Evolutionary conservation across 1,140 invertebrate species (phyloP).

Genomic region (Charaxes varanes): DNA sequence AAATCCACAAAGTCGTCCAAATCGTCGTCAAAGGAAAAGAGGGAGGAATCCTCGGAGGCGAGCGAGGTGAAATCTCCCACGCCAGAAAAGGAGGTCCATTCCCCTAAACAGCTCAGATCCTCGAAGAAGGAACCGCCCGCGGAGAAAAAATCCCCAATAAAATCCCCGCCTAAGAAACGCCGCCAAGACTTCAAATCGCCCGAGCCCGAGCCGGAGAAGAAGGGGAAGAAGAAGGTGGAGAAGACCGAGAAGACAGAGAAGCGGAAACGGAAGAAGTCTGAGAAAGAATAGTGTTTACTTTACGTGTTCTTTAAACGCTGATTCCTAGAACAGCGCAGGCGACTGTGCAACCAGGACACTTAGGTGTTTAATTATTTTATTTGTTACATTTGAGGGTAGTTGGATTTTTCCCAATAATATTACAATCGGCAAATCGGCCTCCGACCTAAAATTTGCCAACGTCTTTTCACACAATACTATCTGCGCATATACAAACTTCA

Average conservation of each 20-base stretch:
- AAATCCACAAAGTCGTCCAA: constrained; percentile 19
- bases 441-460: too few relatives aligned
- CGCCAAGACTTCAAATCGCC: constrained; percentile 43
- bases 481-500: too few relatives aligned
- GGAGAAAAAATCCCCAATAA: constrained; percentile 38
- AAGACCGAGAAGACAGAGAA: constrained; percentile 43
- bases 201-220: constrained; percentile 35
- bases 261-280: constrained; percentile 54
- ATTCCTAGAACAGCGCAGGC: constrained; percentile 21
- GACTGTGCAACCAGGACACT: constrained; percentile 23
- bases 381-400: constrained; percentile 7
- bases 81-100: constrained; percentile 32
- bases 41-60: constrained; percentile 19
- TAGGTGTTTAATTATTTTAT: constrained; percentile 8
- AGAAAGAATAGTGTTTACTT: constrained; percentile 67
- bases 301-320: constrained; percentile 48
- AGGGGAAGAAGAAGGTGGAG: constrained; percentile 39
- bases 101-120: constrained; percentile 50
- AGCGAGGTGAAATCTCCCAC: constrained; percentile 23
- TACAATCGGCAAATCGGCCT: too few relatives aligned
- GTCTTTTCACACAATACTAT: too few relatives aligned
- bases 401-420: constrained; percentile 3
- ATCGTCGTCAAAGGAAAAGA: constrained; percentile 14
- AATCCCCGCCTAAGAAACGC: constrained; percentile 52
- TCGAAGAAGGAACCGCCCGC: constrained; percentile 45